phyloP scores from a whole-genome alignment of 2,113 vertebrate species.

The Platysteira castanea region DNA sequence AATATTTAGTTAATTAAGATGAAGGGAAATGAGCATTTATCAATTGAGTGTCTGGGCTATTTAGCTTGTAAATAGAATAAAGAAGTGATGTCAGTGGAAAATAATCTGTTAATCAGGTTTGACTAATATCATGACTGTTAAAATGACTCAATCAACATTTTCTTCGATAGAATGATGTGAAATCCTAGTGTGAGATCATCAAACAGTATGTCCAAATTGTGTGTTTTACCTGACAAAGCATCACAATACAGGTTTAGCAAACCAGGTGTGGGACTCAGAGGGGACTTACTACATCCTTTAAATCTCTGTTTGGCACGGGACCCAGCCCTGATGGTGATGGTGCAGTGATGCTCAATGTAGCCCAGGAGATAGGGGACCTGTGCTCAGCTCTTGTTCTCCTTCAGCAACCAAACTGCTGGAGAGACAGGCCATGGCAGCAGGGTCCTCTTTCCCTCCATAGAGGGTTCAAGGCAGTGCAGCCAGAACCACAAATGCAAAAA shows the following conservation, averaged over 20 bases:
- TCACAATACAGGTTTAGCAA: neutral
- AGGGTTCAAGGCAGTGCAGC: neutral
- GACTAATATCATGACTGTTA: constrained; percentile 37
- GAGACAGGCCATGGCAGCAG: neutral
- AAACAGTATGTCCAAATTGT: neutral
- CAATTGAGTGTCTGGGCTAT: constrained; percentile 56
- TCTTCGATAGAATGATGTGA: neutral
- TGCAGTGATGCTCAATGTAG: neutral
- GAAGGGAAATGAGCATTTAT: constrained; percentile 57
- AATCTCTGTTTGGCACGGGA: neutral
- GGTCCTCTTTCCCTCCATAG: neutral
- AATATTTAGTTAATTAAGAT: constrained; percentile 67
- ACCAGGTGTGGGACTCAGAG: neutral
- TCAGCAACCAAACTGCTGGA: neutral
- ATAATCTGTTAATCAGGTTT: constrained; percentile 52
- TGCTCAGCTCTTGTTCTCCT: neutral
- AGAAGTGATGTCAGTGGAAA: constrained; percentile 62
- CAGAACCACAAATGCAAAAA: neutral
- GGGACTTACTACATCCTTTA: neutral
- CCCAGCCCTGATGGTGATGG: neutral
- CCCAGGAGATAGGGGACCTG: neutral
- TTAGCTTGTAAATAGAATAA: constrained; percentile 59
- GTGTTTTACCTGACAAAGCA: neutral
- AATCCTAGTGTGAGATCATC: neutral
- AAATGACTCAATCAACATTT: constrained; percentile 24